These are phyloP conservation scores for Meleagris gallopavo DNA, from an alignment of 2,113 vertebrate species.

Conservation along the genomic window DNA sequence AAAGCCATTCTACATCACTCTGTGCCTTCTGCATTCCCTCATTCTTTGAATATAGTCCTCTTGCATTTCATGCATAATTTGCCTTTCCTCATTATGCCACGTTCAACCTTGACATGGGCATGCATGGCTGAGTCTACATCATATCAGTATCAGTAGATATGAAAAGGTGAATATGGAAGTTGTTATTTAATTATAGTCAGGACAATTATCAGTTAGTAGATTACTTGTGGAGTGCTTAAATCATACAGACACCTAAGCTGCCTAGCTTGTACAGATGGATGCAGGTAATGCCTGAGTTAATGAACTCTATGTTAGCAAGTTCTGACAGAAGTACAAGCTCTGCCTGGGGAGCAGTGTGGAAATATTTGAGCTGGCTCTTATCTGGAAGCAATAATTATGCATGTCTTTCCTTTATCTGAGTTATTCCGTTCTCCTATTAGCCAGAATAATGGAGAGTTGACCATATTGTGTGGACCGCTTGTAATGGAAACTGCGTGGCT, in stretches of 20 bases:
- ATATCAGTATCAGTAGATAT: not conserved
- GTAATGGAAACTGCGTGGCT: slow-evolving; percentile 3
- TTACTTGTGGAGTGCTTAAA: slow-evolving; percentile 47
- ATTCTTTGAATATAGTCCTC: not conserved
- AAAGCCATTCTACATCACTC: not conserved
- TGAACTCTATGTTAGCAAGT: slow-evolving; percentile 19
- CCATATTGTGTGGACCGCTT: not conserved
- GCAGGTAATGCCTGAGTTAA: slow-evolving; percentile 36
- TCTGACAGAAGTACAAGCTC: slow-evolving; percentile 35
- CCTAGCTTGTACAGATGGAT: slow-evolving; percentile 9
- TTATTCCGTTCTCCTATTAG: slow-evolving; percentile 49
- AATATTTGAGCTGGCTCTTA: slow-evolving; percentile 13
- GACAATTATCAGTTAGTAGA: slow-evolving; percentile 26
- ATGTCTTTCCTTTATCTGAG: slow-evolving; percentile 53
- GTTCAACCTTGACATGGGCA: not conserved
- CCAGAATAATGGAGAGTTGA: slow-evolving; percentile 40
- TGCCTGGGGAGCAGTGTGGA: slow-evolving; percentile 17
- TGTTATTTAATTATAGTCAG: slow-evolving; percentile 34
- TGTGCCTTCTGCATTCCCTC: not conserved
- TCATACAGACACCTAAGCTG: not conserved
- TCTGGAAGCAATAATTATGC: slow-evolving; percentile 51
- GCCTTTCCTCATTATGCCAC: not conserved
- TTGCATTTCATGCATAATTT: slow-evolving; percentile 1
- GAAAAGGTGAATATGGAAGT: not conserved
- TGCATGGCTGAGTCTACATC: not conserved